Percentiles rank a stretch among this genome's conserved stretches.
These are phyloP conservation scores for Melolontha melolontha DNA, from an alignment of 2,888 invertebrate species.

Conservation along the genomic window DNA sequence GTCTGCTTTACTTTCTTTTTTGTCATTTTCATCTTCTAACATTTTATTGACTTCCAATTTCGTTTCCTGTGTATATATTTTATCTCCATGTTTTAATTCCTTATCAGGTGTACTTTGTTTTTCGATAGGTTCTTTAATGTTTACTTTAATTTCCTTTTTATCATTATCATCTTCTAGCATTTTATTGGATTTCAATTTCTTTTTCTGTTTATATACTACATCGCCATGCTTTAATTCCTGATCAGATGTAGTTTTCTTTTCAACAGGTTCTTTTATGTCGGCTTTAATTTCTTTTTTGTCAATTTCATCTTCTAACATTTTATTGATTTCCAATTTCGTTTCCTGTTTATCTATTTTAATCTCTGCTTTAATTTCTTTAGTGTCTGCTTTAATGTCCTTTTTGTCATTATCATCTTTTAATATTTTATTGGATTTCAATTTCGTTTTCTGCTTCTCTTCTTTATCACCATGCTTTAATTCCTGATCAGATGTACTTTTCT, in stretches of 20 bases:
- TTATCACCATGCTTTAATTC: constrained; percentile 43
- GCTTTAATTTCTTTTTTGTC: constrained; percentile 41
- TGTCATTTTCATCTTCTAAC: constrained; percentile 45
- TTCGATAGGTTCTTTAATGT: constrained; percentile 40
- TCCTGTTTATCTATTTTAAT: too few relatives aligned
- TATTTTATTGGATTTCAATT: constrained; percentile 48
- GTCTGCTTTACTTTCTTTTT: constrained; percentile 37
- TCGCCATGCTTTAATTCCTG: too few relatives aligned
- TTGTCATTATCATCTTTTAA: constrained; percentile 48
- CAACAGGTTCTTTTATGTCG: constrained; percentile 47
- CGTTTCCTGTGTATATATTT: background rate
- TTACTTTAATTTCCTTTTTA: constrained; percentile 35
- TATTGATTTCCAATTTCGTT: constrained; percentile 48
- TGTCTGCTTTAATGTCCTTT: constrained; percentile 29
- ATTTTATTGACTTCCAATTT: constrained; percentile 49
- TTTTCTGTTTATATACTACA: constrained; percentile 36
- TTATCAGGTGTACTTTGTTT: constrained; percentile 57
- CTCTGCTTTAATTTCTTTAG: too few relatives aligned
- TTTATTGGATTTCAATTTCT: constrained; percentile 54
- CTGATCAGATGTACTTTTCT: constrained; percentile 43
- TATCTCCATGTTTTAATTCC: constrained; percentile 47
- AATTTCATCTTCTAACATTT: constrained; percentile 45
- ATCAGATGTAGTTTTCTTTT: background rate
- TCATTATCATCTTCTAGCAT: constrained; percentile 42
- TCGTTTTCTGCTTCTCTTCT: constrained; percentile 40